phyloP scores from a whole-genome alignment of 2,113 vertebrate genomes.

The Paraplagusia blochii region DNA sequence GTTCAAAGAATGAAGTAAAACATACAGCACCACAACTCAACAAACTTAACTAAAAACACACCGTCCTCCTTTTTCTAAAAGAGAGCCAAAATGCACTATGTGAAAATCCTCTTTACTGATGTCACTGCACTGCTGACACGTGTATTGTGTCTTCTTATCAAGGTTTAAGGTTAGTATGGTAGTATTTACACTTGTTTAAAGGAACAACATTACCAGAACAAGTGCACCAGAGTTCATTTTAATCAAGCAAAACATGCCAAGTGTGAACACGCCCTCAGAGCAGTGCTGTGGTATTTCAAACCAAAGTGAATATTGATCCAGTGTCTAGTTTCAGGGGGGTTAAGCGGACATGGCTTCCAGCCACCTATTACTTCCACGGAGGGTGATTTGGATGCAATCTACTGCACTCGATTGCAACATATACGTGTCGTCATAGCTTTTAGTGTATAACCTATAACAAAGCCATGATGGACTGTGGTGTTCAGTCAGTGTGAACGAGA shows the following conservation, averaged over 20 bases:
- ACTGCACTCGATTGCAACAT: slow-evolving; percentile 38
- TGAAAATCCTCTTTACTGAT: not conserved
- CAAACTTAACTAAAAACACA: too few species aligned
- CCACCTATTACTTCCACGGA: slow-evolving; percentile 53
- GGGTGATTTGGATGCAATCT: slow-evolving; percentile 62
- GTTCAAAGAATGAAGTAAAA: too few species aligned
- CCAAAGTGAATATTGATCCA: slow-evolving; percentile 36
- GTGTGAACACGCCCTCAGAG: not conserved
- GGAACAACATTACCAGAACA: too few species aligned
- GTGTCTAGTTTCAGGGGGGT: slow-evolving; percentile 28
- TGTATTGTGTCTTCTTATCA: too few species aligned
- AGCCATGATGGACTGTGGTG: slow-evolving; percentile 46
- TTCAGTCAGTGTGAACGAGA: slow-evolving; percentile 56
- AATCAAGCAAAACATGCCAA: not conserved
- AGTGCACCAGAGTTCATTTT: not conserved
- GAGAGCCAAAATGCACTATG: too few species aligned
- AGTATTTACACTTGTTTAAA: too few species aligned
- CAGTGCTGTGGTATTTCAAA: slow-evolving; percentile 12
- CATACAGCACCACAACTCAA: too few species aligned
- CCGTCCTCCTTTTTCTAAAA: too few species aligned
- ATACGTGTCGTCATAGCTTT: slow-evolving; percentile 32
- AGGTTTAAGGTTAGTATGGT: too few species aligned
- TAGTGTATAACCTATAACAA: slow-evolving; percentile 54
- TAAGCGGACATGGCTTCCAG: slow-evolving; percentile 26
- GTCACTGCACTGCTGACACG: not conserved